Percentiles rank a stretch among this genome's conserved stretches.
Evolutionary conservation across 2,797 vertebrate species (phyloP).

Genomic region (Poeciliopsis turneri): DNA sequence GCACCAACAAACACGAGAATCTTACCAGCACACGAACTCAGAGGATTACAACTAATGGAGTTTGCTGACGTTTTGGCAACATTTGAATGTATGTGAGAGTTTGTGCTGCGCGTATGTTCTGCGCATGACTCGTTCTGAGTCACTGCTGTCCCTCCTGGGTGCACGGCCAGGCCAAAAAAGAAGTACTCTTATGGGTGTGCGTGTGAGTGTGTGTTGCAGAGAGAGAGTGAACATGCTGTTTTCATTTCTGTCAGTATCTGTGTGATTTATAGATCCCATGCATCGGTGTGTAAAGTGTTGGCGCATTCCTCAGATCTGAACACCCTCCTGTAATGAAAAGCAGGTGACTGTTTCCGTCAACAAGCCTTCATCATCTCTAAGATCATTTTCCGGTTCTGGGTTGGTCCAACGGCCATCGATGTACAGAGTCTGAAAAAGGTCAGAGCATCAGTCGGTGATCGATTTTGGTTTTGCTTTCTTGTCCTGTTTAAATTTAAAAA

Average conservation of each 20-base stretch:
- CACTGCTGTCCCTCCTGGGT: conserved; percentile 71
- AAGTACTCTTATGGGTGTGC: conserved; percentile 38
- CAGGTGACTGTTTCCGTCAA: not conserved
- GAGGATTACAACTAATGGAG: conserved; percentile 50
- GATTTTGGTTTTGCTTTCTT: not conserved
- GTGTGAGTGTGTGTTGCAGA: conserved; percentile 11
- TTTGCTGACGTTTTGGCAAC: conserved; percentile 54
- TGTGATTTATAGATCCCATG: conserved; percentile 26
- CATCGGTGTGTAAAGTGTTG: conserved; percentile 32
- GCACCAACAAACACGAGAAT: not conserved
- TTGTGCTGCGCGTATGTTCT: conserved; percentile 37
- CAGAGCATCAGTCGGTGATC: not conserved
- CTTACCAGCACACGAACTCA: conserved; percentile 16
- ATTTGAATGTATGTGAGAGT: conserved; percentile 56
- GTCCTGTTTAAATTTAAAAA: not conserved
- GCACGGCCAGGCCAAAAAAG: conserved; percentile 55
- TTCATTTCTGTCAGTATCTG: conserved; percentile 24
- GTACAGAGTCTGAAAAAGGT: not conserved
- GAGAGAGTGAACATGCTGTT: conserved; percentile 34
- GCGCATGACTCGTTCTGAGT: conserved; percentile 74
- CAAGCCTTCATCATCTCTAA: not conserved
- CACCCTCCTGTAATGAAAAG: not conserved
- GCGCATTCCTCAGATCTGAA: conserved; percentile 21
- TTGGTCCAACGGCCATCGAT: not conserved
- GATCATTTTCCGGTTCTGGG: not conserved